Evolutionary conservation across 1,140 invertebrate species (phyloP), one percentile per base, ranked within the genome.

Genomic region (Rhyacophila brunnea): DNA sequence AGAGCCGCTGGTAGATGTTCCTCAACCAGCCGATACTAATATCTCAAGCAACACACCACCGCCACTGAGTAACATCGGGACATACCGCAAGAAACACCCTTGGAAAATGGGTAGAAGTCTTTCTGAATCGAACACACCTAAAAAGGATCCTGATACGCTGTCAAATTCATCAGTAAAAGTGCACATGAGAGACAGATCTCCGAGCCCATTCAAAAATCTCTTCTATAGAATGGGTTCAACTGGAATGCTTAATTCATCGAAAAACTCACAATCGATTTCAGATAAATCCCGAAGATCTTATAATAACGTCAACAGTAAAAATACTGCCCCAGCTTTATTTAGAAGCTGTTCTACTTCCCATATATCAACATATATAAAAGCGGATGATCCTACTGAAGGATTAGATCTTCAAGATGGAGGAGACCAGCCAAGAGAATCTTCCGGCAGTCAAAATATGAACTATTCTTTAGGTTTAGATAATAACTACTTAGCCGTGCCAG

Each of bases 261-360:
- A 72, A 74, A 72, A 75, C 74, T 75, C 77, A 72, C 74, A 75
- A 71, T 53, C 76, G 62, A 71, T 78, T 70, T 66, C 68, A 66
- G 64, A 75, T 65, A 66, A 77, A 75, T 65, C 71, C 60, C 15
- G 71, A 53, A 54, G 78, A 71, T 68, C 70, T 62, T 74, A 67
- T 71, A 77, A 75, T 57, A 80, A 72, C 45, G 72, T 81, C 13
- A 81, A 79, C 61, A 77, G 74, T 58, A 81, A 74, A 46, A 73
- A 81, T 17, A 80, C 78, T 58, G 71, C 71, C 13, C 71, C 74
- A 6, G 69, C 75, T 5, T 74, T 90, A n/a, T 89, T 88, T 68
- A 78, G 87, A 45, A 90, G 87, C 67, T 88, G 86, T 66, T 89
- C 87, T 43, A 89, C 87, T 10, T 89, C 87, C 45, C 87, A 89